Conservation (phyloP, 2,888 invertebrate species). For the Tholera decimalis region DNA sequence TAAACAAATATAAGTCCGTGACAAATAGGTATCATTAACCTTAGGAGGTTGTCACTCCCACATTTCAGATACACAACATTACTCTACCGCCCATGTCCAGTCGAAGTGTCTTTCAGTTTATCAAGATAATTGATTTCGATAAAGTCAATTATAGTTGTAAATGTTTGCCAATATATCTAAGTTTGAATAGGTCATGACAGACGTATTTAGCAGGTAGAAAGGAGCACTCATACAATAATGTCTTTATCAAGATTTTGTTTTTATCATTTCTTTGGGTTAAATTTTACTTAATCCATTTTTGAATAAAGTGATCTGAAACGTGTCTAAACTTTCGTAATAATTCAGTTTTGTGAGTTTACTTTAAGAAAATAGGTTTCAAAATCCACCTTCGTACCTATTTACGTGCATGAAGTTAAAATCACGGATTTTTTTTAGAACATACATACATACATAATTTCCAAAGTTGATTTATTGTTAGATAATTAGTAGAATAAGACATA, state of each 20-base stretch:
- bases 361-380: no score
- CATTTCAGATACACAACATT: constrained; percentile 17
- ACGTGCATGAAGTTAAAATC: no score
- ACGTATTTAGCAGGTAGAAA: constrained; percentile 28
- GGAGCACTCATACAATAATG: constrained; percentile 13
- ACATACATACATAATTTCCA: no score
- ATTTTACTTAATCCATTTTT: no score
- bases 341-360: no score
- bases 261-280: constrained; percentile 2
- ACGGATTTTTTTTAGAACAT: no score
- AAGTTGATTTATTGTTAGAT: no score
- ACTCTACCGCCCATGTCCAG: constrained; percentile 39
- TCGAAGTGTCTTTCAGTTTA: constrained; percentile 50
- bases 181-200: constrained; percentile 45
- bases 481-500: no score
- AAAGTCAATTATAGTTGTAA: constrained; percentile 60
- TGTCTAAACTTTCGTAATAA: no score
- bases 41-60: constrained; percentile 24
- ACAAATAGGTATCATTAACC: not conserved
- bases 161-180: constrained; percentile 47
- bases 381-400: no score
- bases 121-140: constrained; percentile 60
- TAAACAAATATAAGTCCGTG: not conserved
- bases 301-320: no score
- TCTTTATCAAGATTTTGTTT: constrained; percentile 9